Conservation (phyloP, 2,113 vertebrate genomes). For the Axis porcinus region DNA sequence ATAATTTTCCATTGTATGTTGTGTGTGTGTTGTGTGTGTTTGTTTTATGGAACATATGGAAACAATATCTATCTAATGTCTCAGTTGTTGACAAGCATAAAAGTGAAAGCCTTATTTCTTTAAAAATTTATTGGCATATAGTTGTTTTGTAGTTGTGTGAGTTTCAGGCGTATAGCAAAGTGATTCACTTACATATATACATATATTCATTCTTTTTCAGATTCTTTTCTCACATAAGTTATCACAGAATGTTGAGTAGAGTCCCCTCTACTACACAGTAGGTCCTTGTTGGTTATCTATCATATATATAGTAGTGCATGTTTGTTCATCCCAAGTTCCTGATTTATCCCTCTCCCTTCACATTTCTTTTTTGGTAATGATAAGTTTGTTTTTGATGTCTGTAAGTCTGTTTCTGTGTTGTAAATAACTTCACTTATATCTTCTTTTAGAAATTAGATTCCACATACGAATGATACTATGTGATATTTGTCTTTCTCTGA, state of each 20-base stretch:
- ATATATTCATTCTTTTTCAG: neutral
- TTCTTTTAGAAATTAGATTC: neutral
- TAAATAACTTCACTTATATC: neutral
- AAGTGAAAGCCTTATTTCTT: neutral
- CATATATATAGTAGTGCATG: neutral
- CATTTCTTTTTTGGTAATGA: neutral
- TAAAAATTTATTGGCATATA: neutral
- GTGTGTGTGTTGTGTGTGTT: neutral
- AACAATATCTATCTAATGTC: neutral
- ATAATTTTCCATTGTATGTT: neutral
- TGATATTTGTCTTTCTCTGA: neutral
- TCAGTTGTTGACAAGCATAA: neutral
- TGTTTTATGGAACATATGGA: neutral
- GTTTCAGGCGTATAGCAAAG: neutral
- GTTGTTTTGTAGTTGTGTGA: neutral
- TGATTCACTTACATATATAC: neutral
- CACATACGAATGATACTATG: accelerated
- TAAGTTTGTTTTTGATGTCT: neutral
- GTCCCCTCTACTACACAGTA: neutral
- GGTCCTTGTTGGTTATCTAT: neutral
- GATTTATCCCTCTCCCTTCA: neutral
- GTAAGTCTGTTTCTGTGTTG: neutral
- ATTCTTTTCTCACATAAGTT: neutral
- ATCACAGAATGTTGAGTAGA: neutral
- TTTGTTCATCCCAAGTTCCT: neutral